Conservation (phyloP, 2,113 vertebrate species). For the Hypanus sabinus region DNA sequence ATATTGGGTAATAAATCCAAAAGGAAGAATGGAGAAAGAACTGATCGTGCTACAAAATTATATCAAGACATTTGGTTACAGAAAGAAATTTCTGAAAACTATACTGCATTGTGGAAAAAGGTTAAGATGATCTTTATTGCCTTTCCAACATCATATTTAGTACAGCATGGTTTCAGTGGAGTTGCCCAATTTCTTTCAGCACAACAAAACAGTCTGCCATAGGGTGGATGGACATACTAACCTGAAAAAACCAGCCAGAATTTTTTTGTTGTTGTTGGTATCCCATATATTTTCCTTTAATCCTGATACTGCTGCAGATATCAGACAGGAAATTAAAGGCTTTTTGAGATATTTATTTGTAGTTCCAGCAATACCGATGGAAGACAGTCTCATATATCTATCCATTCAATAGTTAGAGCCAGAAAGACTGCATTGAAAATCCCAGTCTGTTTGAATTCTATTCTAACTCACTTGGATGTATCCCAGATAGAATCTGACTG, state of each 20-base stretch:
- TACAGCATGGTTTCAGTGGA: too few relatives aligned
- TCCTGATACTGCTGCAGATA: background rate
- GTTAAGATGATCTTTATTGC: too few relatives aligned
- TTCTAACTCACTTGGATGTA: background rate
- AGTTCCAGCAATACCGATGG: background rate
- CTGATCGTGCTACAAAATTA: too few relatives aligned
- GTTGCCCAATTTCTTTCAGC: too few relatives aligned
- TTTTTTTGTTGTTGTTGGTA: background rate
- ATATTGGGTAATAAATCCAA: too few relatives aligned
- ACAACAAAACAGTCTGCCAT: too few relatives aligned
- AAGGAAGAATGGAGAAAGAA: too few relatives aligned
- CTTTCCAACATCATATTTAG: too few relatives aligned
- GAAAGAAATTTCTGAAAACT: too few relatives aligned
- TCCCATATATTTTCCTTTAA: background rate
- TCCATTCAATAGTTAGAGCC: background rate
- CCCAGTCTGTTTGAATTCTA: background rate
- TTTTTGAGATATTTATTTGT: constrained; percentile 15
- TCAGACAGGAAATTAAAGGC: background rate
- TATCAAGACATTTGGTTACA: too few relatives aligned
- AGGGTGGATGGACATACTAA: background rate
- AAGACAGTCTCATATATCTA: background rate
- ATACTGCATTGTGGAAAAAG: too few relatives aligned
- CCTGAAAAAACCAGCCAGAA: background rate
- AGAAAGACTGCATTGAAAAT: constrained; percentile 3
- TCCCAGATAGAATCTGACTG: background rate